Percentiles rank a stretch among this genome's conserved stretches.
phyloP scores from a whole-genome alignment of 2,113 vertebrate species.

The Vanacampus margaritifer region DNA sequence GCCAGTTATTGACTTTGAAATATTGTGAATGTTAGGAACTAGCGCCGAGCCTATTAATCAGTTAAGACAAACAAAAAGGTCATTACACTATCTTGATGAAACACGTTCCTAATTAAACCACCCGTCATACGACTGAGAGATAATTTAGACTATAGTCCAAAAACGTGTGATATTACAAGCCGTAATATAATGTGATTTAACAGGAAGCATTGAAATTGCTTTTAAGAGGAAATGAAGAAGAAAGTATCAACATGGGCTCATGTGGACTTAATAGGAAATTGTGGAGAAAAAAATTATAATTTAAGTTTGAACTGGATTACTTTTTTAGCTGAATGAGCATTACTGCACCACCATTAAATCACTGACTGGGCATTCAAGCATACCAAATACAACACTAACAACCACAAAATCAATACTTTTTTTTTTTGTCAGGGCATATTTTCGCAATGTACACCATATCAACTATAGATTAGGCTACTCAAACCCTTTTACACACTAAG shows the following conservation, averaged over 20 bases:
- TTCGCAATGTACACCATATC: neutral
- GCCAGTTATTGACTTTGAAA: slow-evolving; percentile 37
- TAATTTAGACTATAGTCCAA: neutral
- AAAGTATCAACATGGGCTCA: neutral
- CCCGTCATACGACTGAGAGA: neutral
- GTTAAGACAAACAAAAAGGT: slow-evolving; percentile 11
- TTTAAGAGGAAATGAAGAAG: neutral
- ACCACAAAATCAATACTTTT: neutral
- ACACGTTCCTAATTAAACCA: neutral
- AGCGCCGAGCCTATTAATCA: slow-evolving; percentile 3
- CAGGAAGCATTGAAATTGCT: neutral
- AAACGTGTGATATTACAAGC: slow-evolving; percentile 1
- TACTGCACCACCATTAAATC: neutral
- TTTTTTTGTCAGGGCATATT: neutral
- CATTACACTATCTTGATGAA: slow-evolving; percentile 9
- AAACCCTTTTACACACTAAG: too few species aligned
- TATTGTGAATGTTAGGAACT: slow-evolving; percentile 27
- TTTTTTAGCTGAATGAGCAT: neutral
- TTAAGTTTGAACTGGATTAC: neutral
- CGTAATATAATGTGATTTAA: neutral
- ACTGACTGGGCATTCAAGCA: neutral
- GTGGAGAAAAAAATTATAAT: neutral
- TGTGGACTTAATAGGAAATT: neutral
- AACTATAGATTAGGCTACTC: too few species aligned
- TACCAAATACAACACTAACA: neutral